These are phyloP conservation scores for Bombus difficillimus DNA, from an alignment of 1,140 invertebrate species.

Conservation along the genomic window DNA sequence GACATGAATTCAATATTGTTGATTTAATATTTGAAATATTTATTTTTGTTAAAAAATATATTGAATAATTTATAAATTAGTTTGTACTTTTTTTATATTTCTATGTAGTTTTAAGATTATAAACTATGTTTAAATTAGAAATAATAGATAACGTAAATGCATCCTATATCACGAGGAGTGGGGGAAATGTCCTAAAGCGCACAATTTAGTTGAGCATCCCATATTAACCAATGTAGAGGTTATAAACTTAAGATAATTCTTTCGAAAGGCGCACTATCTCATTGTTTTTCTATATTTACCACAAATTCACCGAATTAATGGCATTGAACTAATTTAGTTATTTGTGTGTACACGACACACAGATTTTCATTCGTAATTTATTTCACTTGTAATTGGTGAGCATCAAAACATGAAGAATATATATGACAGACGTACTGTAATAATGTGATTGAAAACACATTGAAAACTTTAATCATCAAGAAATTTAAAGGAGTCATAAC, in stretches of 20 bases:
- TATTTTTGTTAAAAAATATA: background rate
- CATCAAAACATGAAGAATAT: slow-evolving; percentile 34
- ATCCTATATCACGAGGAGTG: background rate
- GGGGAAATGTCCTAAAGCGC: slow-evolving; percentile 6
- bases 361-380: background rate
- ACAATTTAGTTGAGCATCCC: slow-evolving; percentile 11
- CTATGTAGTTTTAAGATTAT: too few relatives aligned
- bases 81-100: background rate
- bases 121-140: background rate
- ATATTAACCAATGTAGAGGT: slow-evolving; percentile 23
- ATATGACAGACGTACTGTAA: slow-evolving; percentile 23
- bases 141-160: background rate
- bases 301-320: slow-evolving; percentile 16
- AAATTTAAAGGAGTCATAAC: background rate
- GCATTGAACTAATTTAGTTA: background rate
- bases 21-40: background rate
- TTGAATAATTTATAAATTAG: background rate
- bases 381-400: background rate
- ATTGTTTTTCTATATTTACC: slow-evolving; percentile 21
- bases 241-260: slow-evolving; percentile 24
- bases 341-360: background rate
- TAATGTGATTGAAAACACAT: background rate
- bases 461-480: background rate
- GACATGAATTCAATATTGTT: background rate
- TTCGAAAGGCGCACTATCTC: background rate